Percentiles rank a stretch among this genome's conserved stretches.
These are phyloP conservation scores for Brachionus manjavacas DNA, from an alignment of 1,140 invertebrate species.

Conservation along the genomic window DNA sequence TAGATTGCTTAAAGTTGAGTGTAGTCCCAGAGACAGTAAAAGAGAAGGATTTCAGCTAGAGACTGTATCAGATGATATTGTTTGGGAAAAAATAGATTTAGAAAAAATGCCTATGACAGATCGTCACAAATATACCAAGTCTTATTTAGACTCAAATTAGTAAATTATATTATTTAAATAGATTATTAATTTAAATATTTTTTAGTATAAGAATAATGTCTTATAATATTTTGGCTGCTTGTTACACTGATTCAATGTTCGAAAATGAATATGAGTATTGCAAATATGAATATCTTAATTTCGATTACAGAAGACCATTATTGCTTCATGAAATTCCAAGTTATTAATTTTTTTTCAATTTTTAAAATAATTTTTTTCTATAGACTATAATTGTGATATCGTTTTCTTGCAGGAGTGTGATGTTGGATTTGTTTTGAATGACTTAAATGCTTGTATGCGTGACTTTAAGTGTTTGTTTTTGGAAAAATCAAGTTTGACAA, in stretches of 20 bases:
- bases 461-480: not conserved
- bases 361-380: not conserved
- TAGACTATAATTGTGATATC: slow-evolving; percentile 28
- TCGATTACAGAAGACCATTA: slow-evolving; percentile 9
- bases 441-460: not conserved
- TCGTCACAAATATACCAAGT: not conserved
- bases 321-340: slow-evolving; percentile 27
- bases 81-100: not conserved
- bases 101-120: slow-evolving; percentile 30
- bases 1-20: slow-evolving; percentile 11
- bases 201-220: slow-evolving; percentile 29
- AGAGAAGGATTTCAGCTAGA: slow-evolving; percentile 5
- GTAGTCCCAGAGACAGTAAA: not conserved
- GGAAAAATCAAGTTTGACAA: not conserved
- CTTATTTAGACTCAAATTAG: not conserved
- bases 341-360: not conserved
- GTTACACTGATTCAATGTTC: not conserved
- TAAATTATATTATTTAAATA: not conserved
- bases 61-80: not conserved
- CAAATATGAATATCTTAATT: slow-evolving; percentile 2
- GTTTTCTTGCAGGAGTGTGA: slow-evolving; percentile 40
- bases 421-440: not conserved
- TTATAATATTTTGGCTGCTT: slow-evolving; percentile 39
- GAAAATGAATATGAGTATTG: slow-evolving; percentile 25
- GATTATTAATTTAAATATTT: not conserved